Conservation (phyloP, 2,888 invertebrate genomes). For the Dynastes hyllus region DNA sequence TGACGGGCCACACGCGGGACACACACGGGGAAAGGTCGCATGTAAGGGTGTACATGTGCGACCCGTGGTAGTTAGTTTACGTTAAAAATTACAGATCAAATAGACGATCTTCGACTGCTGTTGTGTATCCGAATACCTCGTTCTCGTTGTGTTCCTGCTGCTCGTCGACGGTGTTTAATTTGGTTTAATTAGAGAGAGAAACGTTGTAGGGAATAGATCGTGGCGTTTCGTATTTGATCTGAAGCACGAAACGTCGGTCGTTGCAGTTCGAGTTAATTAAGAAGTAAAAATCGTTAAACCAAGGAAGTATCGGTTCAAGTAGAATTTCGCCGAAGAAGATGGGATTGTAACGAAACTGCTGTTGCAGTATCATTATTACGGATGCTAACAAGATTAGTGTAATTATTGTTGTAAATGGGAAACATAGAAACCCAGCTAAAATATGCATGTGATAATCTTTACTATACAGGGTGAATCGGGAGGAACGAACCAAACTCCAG, state of each 20-base stretch:
- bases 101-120: conserved; percentile 37
- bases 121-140: not conserved
- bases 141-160: not conserved
- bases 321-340: too few relatives aligned
- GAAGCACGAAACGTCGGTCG: conserved; percentile 11
- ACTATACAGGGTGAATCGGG: too few relatives aligned
- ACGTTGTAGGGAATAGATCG: conserved; percentile 16
- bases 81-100: conserved; percentile 45
- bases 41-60: not conserved
- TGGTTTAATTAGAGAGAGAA: conserved; percentile 19
- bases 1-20: not conserved
- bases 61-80: conserved; percentile 23
- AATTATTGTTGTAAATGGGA: too few relatives aligned
- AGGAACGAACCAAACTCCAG: too few relatives aligned
- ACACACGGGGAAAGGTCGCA: not conserved
- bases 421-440: too few relatives aligned
- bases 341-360: too few relatives aligned
- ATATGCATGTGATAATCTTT: too few relatives aligned
- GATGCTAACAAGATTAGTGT: too few relatives aligned
- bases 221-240: conserved; percentile 18
- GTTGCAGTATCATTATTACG: too few relatives aligned
- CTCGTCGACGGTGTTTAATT: conserved; percentile 21
- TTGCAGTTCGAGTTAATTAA: conserved; percentile 9
- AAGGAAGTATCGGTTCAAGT: not conserved
- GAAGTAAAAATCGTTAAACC: not conserved